Percentiles rank a stretch among this genome's conserved stretches.
These are phyloP conservation scores for Rhynchonycteris naso DNA, from an alignment of 2,797 vertebrate genomes.

Conservation along the genomic window DNA sequence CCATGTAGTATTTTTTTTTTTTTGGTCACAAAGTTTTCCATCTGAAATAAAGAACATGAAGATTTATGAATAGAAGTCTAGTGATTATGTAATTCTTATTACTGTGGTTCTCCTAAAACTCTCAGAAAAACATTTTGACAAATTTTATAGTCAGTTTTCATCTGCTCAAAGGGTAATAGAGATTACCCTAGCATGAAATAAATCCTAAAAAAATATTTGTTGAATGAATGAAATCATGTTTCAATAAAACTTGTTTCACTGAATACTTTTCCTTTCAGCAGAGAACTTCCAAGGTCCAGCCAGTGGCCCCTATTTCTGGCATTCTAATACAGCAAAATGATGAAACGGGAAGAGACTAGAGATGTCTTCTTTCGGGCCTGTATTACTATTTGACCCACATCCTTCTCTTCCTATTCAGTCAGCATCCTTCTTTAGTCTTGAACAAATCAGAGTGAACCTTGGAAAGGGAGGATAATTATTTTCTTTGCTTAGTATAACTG, in stretches of 20 bases:
- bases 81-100: slow-evolving; percentile 32
- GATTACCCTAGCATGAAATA: slow-evolving; percentile 54
- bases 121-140: slow-evolving; percentile 54
- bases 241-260: slow-evolving; percentile 54
- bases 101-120: slow-evolving; percentile 52
- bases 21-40: slow-evolving; percentile 28
- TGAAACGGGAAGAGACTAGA: slow-evolving; percentile 40
- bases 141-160: slow-evolving; percentile 56
- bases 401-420: slow-evolving; percentile 21
- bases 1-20: not conserved
- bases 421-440: slow-evolving; percentile 44
- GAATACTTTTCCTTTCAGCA: slow-evolving; percentile 49
- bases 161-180: slow-evolving; percentile 28
- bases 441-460: slow-evolving; percentile 50
- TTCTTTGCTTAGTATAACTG: slow-evolving; percentile 25
- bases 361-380: slow-evolving; percentile 24
- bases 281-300: not conserved
- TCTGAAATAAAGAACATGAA: slow-evolving; percentile 32
- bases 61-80: slow-evolving; percentile 40
- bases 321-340: slow-evolving; percentile 58
- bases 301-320: not conserved
- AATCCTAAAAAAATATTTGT: slow-evolving; percentile 56
- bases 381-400: slow-evolving; percentile 55
- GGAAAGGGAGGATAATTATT: slow-evolving; percentile 21
- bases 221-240: slow-evolving; percentile 64